These are phyloP conservation scores for Pseudanteris insignis DNA, from an alignment of 2,888 invertebrate genomes.

Conservation along the genomic window DNA sequence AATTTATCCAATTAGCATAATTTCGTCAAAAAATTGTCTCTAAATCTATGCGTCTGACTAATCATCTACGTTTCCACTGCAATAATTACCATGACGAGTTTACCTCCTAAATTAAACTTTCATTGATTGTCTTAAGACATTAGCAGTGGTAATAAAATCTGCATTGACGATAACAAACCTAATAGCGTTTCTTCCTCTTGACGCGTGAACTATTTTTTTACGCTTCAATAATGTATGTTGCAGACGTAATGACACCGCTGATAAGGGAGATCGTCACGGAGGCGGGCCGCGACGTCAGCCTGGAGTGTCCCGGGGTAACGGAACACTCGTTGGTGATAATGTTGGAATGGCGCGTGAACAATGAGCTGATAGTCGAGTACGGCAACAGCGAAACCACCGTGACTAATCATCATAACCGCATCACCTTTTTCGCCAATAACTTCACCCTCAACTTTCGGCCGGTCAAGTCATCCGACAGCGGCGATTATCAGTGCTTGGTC, in stretches of 20 bases:
- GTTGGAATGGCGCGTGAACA: slow-evolving; percentile 72
- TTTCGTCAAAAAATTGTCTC: too few species aligned
- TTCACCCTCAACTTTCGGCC: slow-evolving; percentile 72
- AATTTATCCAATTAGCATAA: too few species aligned
- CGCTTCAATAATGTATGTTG: slow-evolving; percentile 52
- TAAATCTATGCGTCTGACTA: too few species aligned
- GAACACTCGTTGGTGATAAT: slow-evolving; percentile 74
- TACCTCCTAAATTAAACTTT: too few species aligned
- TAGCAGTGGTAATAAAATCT: too few species aligned
- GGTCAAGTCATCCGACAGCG: slow-evolving; percentile 72
- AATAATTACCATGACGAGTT: too few species aligned
- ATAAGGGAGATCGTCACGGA: slow-evolving; percentile 71
- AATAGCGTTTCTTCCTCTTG: too few species aligned
- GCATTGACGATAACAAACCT: too few species aligned
- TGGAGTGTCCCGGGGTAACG: slow-evolving; percentile 75
- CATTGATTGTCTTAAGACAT: too few species aligned
- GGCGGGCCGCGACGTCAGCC: slow-evolving; percentile 74
- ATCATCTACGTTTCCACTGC: too few species aligned
- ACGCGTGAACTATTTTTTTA: slow-evolving; percentile 4
- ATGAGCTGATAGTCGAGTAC: slow-evolving; percentile 68
- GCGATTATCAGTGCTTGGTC: slow-evolving; percentile 75
- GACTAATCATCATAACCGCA: slow-evolving; percentile 68
- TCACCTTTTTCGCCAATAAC: slow-evolving; percentile 71
- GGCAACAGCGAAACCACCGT: slow-evolving; percentile 69
- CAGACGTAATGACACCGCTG: slow-evolving; percentile 72